Evolutionary conservation across 2,888 invertebrate species (phyloP), one percentile per base, ranked within the genome.

Genomic region (Ornithoptera alexandrae): DNA sequence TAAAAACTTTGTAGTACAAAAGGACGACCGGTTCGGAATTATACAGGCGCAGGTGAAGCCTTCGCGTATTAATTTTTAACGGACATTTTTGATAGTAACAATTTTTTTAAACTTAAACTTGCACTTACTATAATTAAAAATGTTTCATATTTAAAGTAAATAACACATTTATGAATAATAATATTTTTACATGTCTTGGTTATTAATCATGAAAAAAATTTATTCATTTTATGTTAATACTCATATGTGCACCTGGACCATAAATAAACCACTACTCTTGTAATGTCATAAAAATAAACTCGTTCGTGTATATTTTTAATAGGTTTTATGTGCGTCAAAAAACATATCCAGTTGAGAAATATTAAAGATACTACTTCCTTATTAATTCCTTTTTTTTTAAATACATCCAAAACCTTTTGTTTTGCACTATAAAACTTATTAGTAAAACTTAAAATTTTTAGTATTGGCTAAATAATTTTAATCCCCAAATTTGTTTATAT

Each of bases 1-100:
- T 53, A 50, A 50, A 50, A 18, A 61, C 57, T 30, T 61, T 65
- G 68, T 71, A 71, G 71, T 65, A 65, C 62, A 71, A 65, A 67
- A 68, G 67, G 62, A 68, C 65, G 30, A 30, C 50, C 50, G 50
- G 50, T 50, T 50, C 18, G 50, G 50, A 50, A 17, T 50, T 50
- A 12, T 17, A 50, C 2, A 1, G 17, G 17, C 17, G 50, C 50
- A 50, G 50, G 18, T 50, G 50, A 50, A 50, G 3, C 50, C 4
- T 17, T 50, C 15, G 18, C 4, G 18, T 50, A 15, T 46, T 10
- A 10, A 46, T 46, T 46, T 46, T 6, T 46, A 46, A 46, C 1
- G 8, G 36, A 8, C 5, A 36, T 39, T 39, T 39, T 39, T 39
- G 10, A 1, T 1, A 10, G 39, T 0, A 39, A 39, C 1, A 39